Evolutionary conservation across 2,888 invertebrate genomes (phyloP).

Genomic region (Anoplius nigerrimus): DNA sequence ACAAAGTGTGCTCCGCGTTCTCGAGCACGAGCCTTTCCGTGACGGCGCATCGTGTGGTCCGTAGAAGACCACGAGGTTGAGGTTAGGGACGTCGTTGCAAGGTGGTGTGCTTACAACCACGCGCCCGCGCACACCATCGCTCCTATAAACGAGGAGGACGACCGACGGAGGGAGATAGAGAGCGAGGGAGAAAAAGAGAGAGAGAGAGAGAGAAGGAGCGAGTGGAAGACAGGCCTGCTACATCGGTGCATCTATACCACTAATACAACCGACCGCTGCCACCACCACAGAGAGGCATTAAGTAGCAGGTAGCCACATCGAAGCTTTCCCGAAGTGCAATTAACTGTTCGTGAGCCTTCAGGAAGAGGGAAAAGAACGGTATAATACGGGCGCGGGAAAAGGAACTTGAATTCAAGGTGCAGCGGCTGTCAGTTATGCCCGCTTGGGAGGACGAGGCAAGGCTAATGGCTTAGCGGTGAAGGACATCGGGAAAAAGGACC

Average conservation of each 20-base stretch:
- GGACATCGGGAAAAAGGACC: not conserved
- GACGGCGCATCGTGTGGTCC: not conserved
- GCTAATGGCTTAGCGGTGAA: slow-evolving; percentile 25
- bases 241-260: not conserved
- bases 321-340: too few species aligned
- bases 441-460: slow-evolving; percentile 18
- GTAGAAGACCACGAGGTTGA: slow-evolving; percentile 21
- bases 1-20: too few species aligned
- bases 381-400: not conserved
- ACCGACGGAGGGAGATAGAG: slow-evolving; percentile 12
- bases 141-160: slow-evolving; percentile 4
- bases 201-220: slow-evolving; percentile 10
- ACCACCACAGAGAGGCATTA: too few species aligned
- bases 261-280: not conserved
- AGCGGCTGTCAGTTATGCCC: slow-evolving; percentile 34
- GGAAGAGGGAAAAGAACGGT: not conserved
- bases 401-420: slow-evolving; percentile 3
- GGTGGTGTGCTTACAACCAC: slow-evolving; percentile 5
- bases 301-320: too few species aligned
- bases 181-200: slow-evolving; percentile 7
- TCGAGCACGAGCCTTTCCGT: not conserved
- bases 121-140: slow-evolving; percentile 6
- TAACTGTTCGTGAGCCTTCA: too few species aligned
- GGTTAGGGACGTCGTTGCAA: slow-evolving; percentile 39
- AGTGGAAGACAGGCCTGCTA: slow-evolving; percentile 2